Base-by-base conservation (phyloP, 2,888 invertebrate species). In the Palloptera scutellata region DNA sequence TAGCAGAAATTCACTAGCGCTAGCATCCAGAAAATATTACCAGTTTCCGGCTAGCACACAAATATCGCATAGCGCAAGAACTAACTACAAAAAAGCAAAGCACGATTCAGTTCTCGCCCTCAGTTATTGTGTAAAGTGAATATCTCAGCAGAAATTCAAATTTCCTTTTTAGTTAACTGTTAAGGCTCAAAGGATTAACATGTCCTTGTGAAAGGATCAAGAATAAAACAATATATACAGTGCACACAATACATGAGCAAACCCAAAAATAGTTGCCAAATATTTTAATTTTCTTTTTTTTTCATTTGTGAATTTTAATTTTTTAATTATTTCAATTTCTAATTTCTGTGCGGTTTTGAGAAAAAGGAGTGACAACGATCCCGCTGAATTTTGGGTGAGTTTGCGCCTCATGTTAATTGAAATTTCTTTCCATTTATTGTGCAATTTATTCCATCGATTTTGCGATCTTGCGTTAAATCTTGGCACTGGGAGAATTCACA, bases 401-500 rank as follows among this genome's bases (percentile, higher is more conserved):
- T 30, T 30, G 6, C 6, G 6, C 30, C 6, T 6, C 30, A 6
- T 6, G 6, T 30, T 30, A 30, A 30, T 6, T 30, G 30, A 30
- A 4, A 30, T 30, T 30, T 30, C 30, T 30, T 30, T 30, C 30
- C 30, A 30, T 30, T 30, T 30, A 30, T 30, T 30, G 30, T 30
- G 30, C 30, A 6, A 30, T 2, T 4, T 30, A 30, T 30, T 30
- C 30, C 30, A 30, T 30, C 30, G 30, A 6, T 30, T 30, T 30
- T 30, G 13, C 51, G 20, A 12, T 45, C 72, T 77, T 73, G 70
- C 70, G 74, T 78, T 83, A 77, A 74, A 70, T 78, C 85, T 85
- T 85, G 85, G 85, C 85, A 85, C 85, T 85, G 85, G 85, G 85
- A 85, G 85, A 85, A 85, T 85, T 85, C 85, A 85, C 85, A 85